Evolutionary conservation across 2,113 vertebrate species (phyloP).

Genomic region (Pseudorhombus dupliciocellatus): DNA sequence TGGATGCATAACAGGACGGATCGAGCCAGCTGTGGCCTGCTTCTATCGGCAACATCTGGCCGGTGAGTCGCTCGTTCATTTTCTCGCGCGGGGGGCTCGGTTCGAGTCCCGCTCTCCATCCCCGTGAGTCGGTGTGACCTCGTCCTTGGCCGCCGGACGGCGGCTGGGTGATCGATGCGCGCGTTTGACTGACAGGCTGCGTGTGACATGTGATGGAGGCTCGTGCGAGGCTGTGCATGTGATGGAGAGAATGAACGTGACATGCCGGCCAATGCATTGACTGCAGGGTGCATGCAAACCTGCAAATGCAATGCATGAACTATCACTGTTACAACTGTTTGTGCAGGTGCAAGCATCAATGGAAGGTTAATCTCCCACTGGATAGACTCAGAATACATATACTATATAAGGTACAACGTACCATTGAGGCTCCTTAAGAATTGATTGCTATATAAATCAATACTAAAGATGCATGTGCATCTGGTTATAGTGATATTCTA

Average conservation of each 20-base stretch:
- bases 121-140: conserved; percentile 63
- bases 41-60: conserved; percentile 74
- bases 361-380: conserved; percentile 15
- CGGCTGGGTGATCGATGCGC: conserved; percentile 41
- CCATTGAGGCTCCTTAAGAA: background rate
- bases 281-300: conserved; percentile 25
- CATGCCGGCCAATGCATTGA: conserved; percentile 24
- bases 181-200: conserved; percentile 32
- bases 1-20: conserved; percentile 69
- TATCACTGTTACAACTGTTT: background rate
- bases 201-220: background rate
- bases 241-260: conserved; percentile 30
- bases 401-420: no score
- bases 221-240: background rate
- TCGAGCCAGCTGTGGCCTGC: conserved; percentile 77
- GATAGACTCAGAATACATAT: background rate
- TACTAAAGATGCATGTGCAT: background rate
- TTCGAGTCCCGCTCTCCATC: conserved; percentile 4
- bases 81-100: background rate
- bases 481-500: background rate
- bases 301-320: conserved; percentile 31
- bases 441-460: conserved; percentile 1
- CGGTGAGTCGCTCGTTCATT: conserved; percentile 52
- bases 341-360: background rate
- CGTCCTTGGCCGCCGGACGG: conserved; percentile 61